A percentile compares a stretch with the other conserved stretches of the same genome.
phyloP scores from a whole-genome alignment of 2,888 invertebrate species.

The Eugnorisma glareosa region DNA sequence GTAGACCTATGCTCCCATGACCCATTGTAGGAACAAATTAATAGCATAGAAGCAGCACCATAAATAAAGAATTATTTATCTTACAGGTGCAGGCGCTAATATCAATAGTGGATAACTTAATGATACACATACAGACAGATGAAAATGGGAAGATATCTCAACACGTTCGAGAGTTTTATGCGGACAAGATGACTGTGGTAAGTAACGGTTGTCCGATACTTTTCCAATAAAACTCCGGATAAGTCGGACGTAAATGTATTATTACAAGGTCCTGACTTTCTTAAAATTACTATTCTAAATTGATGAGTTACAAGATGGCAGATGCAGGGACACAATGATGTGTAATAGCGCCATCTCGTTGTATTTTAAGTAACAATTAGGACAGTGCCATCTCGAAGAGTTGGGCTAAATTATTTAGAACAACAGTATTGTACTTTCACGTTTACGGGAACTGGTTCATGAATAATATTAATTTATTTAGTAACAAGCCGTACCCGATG shows the following conservation, averaged over 20 bases:
- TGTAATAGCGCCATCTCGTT: too few species aligned
- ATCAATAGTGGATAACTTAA: slow-evolving; percentile 80
- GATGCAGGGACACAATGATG: too few species aligned
- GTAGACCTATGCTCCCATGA: not conserved
- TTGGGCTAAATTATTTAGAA: too few species aligned
- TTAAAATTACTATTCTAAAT: too few species aligned
- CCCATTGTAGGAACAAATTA: not conserved
- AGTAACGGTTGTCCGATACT: slow-evolving; percentile 56
- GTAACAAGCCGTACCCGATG: not conserved
- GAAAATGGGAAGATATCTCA: slow-evolving; percentile 76
- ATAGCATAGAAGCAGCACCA: not conserved
- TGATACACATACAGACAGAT: slow-evolving; percentile 81
- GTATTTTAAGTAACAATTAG: too few species aligned
- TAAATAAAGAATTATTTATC: not conserved
- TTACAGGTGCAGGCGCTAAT: slow-evolving; percentile 79
- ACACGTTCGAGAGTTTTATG: slow-evolving; percentile 79
- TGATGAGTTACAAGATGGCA: too few species aligned
- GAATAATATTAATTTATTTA: too few species aligned
- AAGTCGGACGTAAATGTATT: too few species aligned
- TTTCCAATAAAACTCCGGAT: too few species aligned
- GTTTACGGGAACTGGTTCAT: not conserved
- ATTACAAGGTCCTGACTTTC: too few species aligned
- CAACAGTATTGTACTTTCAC: not conserved
- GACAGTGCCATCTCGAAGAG: too few species aligned
- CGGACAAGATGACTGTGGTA: slow-evolving; percentile 78